Conservation (phyloP, 2,113 vertebrate species). For the Eulemur rufifrons region DNA sequence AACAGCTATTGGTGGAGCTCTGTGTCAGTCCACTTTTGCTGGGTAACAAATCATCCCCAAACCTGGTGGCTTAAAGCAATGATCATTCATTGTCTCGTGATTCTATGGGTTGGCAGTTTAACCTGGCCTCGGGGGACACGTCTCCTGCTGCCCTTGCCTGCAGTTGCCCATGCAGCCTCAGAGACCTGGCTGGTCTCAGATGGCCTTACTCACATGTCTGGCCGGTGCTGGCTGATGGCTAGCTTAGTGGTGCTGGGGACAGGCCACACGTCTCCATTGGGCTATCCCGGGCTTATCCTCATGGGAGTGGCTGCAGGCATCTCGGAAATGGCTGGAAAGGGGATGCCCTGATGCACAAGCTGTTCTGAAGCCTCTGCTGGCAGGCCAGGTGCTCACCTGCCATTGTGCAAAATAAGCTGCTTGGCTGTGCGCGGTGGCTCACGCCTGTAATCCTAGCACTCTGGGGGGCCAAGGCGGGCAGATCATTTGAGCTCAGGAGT, state of each 20-base stretch:
- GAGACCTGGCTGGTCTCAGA: not conserved
- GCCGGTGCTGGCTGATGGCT: not conserved
- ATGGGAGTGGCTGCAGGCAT: not conserved
- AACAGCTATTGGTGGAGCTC: too few species aligned
- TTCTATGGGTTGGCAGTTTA: not conserved
- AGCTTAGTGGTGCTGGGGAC: rapidly evolving
- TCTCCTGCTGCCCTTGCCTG: not conserved
- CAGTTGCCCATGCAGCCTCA: rapidly evolving
- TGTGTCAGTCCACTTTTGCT: not conserved
- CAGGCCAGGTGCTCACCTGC: rapidly evolving
- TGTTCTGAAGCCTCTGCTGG: not conserved
- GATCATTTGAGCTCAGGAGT: too few species aligned
- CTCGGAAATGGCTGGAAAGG: not conserved
- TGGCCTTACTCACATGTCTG: rapidly evolving
- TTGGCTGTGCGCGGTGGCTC: rapidly evolving
- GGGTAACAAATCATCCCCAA: not conserved
- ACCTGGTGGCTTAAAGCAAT: too few species aligned
- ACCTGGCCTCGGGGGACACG: not conserved
- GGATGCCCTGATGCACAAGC: not conserved
- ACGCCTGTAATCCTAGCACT: too few species aligned
- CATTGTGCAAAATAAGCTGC: not conserved
- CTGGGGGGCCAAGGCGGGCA: too few species aligned
- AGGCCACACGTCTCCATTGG: not conserved
- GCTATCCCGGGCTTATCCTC: not conserved
- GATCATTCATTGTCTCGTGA: rapidly evolving